phyloP scores from a whole-genome alignment of 2,797 vertebrate genomes.

The Malurus splendens region DNA sequence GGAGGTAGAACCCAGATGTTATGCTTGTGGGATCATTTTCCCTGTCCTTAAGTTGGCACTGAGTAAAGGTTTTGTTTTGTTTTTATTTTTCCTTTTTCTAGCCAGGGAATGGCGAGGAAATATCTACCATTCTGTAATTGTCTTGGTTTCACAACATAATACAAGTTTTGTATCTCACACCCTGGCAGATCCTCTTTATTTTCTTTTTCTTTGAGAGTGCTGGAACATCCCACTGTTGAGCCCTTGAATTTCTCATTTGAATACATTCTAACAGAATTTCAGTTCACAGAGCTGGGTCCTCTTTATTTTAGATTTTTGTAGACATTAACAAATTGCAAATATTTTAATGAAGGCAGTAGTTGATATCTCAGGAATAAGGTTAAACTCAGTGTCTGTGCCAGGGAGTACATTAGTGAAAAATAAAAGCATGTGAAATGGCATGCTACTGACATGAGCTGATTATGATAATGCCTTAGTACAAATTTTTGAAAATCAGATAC shows the following conservation, averaged over 20 bases:
- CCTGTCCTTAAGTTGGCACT: not conserved
- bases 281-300: not conserved
- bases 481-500: conserved; percentile 79
- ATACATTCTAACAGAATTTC: conserved; percentile 31
- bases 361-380: conserved; percentile 49
- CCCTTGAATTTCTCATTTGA: not conserved
- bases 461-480: conserved; percentile 73
- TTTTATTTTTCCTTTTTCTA: not conserved
- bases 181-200: not conserved
- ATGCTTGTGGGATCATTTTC: not conserved
- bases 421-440: conserved; percentile 68
- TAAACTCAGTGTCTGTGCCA: conserved; percentile 47
- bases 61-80: not conserved
- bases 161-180: not conserved
- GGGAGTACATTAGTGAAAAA: conserved; percentile 70
- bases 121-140: not conserved
- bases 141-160: conserved; percentile 1
- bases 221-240: not conserved
- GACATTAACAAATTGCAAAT: conserved; percentile 53
- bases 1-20: not conserved
- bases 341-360: conserved; percentile 50
- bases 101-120: conserved; percentile 10
- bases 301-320: conserved; percentile 21
- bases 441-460: conserved; percentile 73
- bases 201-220: not conserved